These are phyloP conservation scores for Hipparchia sbordonii DNA, from an alignment of 2,888 invertebrate species.

Conservation along the genomic window DNA sequence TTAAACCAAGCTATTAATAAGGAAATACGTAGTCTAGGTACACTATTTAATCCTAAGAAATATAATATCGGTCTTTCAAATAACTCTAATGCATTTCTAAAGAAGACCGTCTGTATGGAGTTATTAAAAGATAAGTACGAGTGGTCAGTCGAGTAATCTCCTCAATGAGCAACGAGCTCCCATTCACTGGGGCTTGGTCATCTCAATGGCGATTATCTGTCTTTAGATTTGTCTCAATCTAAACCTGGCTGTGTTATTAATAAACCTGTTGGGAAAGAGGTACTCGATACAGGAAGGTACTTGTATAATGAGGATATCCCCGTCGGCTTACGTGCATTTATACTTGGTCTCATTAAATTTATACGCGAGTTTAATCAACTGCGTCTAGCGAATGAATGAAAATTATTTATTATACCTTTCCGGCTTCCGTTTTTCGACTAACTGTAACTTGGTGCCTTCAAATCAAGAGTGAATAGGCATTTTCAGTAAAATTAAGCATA, in stretches of 20 bases:
- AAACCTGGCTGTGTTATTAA: conserved; percentile 24
- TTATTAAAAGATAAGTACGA: conserved; percentile 24
- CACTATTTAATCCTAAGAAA: not conserved
- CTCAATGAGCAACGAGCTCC: conserved; percentile 27
- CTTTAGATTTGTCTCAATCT: conserved; percentile 15
- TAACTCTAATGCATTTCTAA: conserved; percentile 21
- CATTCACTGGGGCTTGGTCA: conserved; percentile 23
- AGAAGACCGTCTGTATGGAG: conserved; percentile 7
- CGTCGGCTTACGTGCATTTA: not conserved
- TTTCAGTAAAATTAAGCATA: too few species aligned
- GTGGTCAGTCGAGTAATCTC: conserved; percentile 25
- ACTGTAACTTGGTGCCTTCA: not conserved
- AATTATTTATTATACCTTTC: not conserved
- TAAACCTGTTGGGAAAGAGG: conserved; percentile 18
- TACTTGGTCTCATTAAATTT: not conserved
- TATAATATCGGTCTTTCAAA: conserved; percentile 4
- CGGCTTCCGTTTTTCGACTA: too few species aligned
- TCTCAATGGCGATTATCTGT: conserved; percentile 27
- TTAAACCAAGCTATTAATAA: not conserved
- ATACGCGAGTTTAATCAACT: not conserved
- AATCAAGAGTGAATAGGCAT: too few species aligned
- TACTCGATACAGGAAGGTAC: not conserved
- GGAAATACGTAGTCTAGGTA: not conserved
- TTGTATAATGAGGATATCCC: conserved; percentile 13
- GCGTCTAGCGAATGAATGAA: not conserved